Base-by-base conservation (phyloP, 1,140 invertebrate genomes). In the Temnothorax nylanderi region DNA sequence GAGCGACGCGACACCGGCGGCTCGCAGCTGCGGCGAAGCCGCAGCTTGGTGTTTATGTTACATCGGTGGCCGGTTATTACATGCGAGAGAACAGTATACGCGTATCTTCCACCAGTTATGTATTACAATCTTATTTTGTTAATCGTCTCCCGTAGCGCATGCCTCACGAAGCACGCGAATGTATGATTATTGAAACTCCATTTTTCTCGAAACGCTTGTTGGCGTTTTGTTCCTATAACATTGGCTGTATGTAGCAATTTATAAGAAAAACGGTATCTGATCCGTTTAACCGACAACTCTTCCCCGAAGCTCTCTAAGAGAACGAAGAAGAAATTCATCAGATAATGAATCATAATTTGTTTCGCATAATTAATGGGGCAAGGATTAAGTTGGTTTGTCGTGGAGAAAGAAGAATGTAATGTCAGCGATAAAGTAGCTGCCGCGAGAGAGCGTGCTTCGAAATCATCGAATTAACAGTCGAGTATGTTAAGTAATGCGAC, bases 401-500 rank as follows among this genome's bases (percentile, higher is more conserved):
- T 18, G 7, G 47, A 51, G n/a, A 0, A 18, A 54, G 13, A 32
- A 34, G 11, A 37, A 32, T 4, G 11, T 13, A 56, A 44, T 37
- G 16, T 18, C 32, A 56, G 21, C 47, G 32, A 62, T 60, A 62
- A 77, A 62, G 62, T n/a, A 49, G 32, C 54, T 32, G 44, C 10
- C 41, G 16, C 37, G 16, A 3, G 64, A 71, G 34, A 71, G 41
- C 62, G 47, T 56, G 85, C 47, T 54, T 69, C 47, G 67, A 72
- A 82, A 88, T 41, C 51, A 58, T 87, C 87, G 87, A 76, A 87
- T 88, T 87, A 87, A 88, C 62, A n/a, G 47, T 69, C 41, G 54
- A 87, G 72, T 84, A 84, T 84, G 88, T 87, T 87, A 89, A 89
- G 56, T 89, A 87, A 89, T 87, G 64, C 86, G 80, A 82, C 88